Evolutionary conservation across 2,797 vertebrate species (phyloP).

Genomic region (Acanthopagrus latus): DNA sequence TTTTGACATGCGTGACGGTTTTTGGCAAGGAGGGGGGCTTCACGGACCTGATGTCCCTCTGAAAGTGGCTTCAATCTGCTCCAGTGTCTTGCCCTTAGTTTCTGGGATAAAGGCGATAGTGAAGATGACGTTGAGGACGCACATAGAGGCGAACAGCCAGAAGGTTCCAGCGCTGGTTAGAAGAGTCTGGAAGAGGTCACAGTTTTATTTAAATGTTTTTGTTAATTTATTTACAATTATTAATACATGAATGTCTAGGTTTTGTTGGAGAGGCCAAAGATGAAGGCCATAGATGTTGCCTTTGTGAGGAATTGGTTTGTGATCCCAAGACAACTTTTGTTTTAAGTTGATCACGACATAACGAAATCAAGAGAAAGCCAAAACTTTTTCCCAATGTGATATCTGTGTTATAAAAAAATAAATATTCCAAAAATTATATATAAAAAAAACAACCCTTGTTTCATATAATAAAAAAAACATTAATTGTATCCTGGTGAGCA

Average conservation of each 20-base stretch:
- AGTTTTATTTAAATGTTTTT: neutral
- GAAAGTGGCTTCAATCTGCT: constrained; percentile 92
- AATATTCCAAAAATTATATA: neutral
- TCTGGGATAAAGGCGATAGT: constrained; percentile 89
- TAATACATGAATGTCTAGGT: neutral
- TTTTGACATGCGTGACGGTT: neutral
- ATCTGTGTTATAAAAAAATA: too few species aligned
- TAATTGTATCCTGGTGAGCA: neutral
- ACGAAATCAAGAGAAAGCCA: neutral
- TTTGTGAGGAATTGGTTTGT: neutral
- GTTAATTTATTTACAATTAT: neutral
- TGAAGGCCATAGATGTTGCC: too few species aligned
- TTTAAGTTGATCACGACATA: too few species aligned
- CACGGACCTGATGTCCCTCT: constrained; percentile 70
- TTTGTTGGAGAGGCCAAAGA: neutral
- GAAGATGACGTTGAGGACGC: constrained; percentile 87
- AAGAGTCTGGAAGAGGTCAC: constrained; percentile 74
- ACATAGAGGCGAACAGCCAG: constrained; percentile 91
- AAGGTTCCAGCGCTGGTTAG: constrained; percentile 90
- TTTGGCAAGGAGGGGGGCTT: neutral
- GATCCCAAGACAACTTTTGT: too few species aligned
- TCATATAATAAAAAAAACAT: too few species aligned
- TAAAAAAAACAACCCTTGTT: too few species aligned
- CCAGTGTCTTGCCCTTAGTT: constrained; percentile 93
- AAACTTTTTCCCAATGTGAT: neutral